Evolutionary conservation across 2,888 invertebrate species (phyloP).

Genomic region (Mystacides longicornis): DNA sequence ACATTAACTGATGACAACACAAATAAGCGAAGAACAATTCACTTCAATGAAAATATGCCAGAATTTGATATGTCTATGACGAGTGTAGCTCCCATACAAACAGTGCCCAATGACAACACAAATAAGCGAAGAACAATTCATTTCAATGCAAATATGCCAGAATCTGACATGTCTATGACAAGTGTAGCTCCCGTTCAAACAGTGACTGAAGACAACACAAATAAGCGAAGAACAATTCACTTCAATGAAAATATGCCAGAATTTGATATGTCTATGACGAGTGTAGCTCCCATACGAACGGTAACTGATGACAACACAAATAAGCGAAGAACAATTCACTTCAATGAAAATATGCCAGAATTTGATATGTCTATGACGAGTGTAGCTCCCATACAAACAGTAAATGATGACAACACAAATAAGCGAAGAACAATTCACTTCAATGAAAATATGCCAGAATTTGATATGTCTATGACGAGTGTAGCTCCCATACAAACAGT

Average conservation of each 20-base stretch:
- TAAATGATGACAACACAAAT: not conserved
- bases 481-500: not conserved
- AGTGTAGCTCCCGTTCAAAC: too few relatives aligned
- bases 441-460: conserved; percentile 3
- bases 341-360: conserved; percentile 10
- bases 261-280: not conserved
- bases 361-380: conserved; percentile 20
- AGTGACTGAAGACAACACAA: not conserved
- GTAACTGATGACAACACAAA: not conserved
- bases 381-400: not conserved
- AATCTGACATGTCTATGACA: conserved; percentile 19
- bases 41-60: not conserved
- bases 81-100: not conserved
- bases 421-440: conserved; percentile 9
- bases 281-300: not conserved
- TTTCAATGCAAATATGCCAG: conserved; percentile 6
- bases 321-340: conserved; percentile 13
- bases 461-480: conserved; percentile 13
- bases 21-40: conserved; percentile 10
- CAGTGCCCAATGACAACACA: not conserved
- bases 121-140: conserved; percentile 11
- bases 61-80: conserved; percentile 16
- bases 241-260: not conserved
- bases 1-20: not conserved
- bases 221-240: not conserved